Conservation (phyloP, 2,797 vertebrate species). For the Argya squamiceps region DNA sequence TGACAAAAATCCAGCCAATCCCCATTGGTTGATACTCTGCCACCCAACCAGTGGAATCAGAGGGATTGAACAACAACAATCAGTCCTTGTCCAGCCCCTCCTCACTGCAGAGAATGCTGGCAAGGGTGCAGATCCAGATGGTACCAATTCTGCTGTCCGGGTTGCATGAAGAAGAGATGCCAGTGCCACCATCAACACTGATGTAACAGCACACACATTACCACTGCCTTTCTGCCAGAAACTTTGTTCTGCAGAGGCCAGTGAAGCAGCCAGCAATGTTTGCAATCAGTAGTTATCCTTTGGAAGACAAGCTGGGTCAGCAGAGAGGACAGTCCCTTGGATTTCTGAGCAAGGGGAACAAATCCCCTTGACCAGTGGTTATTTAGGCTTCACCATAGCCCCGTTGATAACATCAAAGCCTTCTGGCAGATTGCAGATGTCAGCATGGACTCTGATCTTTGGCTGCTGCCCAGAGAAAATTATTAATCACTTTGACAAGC, state of each 20-base stretch:
- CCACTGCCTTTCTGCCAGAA: background rate
- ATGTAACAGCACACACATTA: background rate
- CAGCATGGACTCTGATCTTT: conserved; percentile 27
- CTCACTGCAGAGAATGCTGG: background rate
- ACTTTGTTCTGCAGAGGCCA: background rate
- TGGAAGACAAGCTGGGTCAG: background rate
- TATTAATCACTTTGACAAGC: background rate
- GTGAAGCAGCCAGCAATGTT: background rate
- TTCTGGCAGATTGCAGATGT: background rate
- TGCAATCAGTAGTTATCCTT: background rate
- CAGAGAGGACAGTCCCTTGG: background rate
- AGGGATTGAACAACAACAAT: background rate
- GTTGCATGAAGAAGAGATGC: background rate
- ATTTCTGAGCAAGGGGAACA: background rate
- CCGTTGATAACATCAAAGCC: background rate
- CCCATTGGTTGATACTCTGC: background rate
- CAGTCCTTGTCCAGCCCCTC: background rate
- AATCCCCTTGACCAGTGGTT: background rate
- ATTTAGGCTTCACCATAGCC: background rate
- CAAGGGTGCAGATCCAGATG: background rate
- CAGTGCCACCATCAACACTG: background rate
- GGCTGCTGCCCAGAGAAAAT: background rate
- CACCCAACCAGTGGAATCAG: background rate
- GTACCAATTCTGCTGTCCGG: background rate
- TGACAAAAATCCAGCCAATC: background rate